These are phyloP conservation scores for Myiotriccus ornatus DNA, from an alignment of 2,797 vertebrate species.

Conservation along the genomic window DNA sequence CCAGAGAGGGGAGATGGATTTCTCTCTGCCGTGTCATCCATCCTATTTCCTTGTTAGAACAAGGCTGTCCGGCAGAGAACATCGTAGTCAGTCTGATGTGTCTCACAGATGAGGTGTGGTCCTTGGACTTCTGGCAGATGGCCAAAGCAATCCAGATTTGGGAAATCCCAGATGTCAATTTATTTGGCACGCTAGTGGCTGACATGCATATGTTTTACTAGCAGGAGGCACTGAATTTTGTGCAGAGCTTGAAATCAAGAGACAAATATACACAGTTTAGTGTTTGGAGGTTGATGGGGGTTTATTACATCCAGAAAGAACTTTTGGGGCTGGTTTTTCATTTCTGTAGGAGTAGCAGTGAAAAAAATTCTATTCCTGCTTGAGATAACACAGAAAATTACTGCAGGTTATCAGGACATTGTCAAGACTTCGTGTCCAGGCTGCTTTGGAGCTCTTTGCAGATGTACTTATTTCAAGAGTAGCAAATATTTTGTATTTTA, in stretches of 20 bases:
- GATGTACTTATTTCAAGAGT: not conserved
- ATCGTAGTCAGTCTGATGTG: rapidly evolving
- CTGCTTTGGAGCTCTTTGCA: not conserved
- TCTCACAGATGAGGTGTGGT: not conserved
- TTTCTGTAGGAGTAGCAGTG: not conserved
- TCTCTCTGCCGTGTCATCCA: not conserved
- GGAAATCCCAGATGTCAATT: not conserved
- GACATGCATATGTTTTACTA: not conserved
- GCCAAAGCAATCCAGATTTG: not conserved
- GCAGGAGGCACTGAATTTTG: not conserved
- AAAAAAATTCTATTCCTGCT: not conserved
- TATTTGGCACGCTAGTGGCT: not conserved
- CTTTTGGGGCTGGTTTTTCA: not conserved
- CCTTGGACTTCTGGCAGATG: not conserved
- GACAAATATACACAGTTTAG: not conserved
- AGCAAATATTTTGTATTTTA: not conserved
- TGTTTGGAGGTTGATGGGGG: not conserved
- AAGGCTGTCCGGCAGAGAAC: not conserved
- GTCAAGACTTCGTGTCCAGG: not conserved
- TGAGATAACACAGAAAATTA: not conserved
- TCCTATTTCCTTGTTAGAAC: not conserved
- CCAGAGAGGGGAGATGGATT: not conserved
- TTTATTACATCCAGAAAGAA: not conserved
- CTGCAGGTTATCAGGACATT: not conserved
- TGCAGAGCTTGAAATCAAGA: not conserved